Evolutionary conservation across 1,140 invertebrate genomes (phyloP), one percentile per base, ranked within the genome.

Genomic region (Alviniconcha marisindica): DNA sequence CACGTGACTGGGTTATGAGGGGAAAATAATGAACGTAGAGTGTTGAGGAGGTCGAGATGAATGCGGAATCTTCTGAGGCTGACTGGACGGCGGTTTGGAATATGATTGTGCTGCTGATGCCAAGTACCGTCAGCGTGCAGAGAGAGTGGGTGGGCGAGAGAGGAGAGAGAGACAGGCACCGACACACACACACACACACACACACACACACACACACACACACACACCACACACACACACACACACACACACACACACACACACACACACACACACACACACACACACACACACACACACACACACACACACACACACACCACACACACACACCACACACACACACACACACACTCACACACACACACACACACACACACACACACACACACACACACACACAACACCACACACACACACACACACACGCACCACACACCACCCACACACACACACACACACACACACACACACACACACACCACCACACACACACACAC

Each of bases 281-380:
- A n/a, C n/a, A n/a, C n/a, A n/a, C 54, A 21, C 54, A 56, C 54
- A 56, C 54, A n/a, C 21, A 10, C 21, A 21, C 54, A 56, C 54
- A 21, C 54, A 56, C 54, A 21, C 54, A 21, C 21, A 21, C 54
- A 56, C 21, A 21, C 54, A 56, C 54, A 56, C 54, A 56, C 54
- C 54, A 56, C 54, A 56, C 54, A 56, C 54, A 56, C 54, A 56
- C 54, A 56, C 54, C 54, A 56, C 54, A 56, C 54, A 56, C 54
- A 56, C 54, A 56, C 54, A 56, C 54, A 56, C 54, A 73, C 40
- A 12, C 31, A 73, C 33, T 1, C 40, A 42, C 31, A 0, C 31
- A 73, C 69, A 73, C 69, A 73, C 69, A 73, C 69, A 33, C 40
- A 42, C 40, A 73, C 69, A 33, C 33, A 73, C 69, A 73, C 31